These are phyloP conservation scores for Hypothenemus hampei DNA, from an alignment of 1,140 invertebrate genomes.

Conservation along the genomic window DNA sequence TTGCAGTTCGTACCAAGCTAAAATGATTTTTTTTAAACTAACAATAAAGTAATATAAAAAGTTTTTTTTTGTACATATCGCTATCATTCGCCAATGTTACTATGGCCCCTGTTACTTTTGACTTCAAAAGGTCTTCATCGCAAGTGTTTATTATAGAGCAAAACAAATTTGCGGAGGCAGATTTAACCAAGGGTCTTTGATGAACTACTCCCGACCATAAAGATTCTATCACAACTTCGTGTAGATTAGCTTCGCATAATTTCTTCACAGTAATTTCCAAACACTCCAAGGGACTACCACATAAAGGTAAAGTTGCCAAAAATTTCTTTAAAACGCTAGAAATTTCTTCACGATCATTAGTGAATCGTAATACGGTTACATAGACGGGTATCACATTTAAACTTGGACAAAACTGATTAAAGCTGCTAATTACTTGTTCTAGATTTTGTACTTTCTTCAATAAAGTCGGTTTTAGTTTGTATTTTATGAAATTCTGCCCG, in stretches of 20 bases:
- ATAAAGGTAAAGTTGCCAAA: constrained; percentile 51
- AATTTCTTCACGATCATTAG: constrained; percentile 47
- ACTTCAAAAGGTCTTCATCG: constrained; percentile 54
- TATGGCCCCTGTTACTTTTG: constrained; percentile 62
- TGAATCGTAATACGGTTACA: constrained; percentile 47
- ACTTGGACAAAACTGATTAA: constrained; percentile 45
- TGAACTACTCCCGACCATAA: constrained; percentile 69
- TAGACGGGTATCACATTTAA: constrained; percentile 55
- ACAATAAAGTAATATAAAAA: background rate
- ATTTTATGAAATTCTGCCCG: constrained; percentile 47
- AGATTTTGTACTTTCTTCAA: constrained; percentile 47
- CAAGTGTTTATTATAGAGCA: constrained; percentile 54
- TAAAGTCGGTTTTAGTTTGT: constrained; percentile 51
- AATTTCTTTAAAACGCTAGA: constrained; percentile 50
- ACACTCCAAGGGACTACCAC: constrained; percentile 51
- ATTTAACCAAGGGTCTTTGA: constrained; percentile 55
- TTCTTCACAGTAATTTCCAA: constrained; percentile 51
- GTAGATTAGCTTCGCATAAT: constrained; percentile 40
- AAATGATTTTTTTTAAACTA: constrained; percentile 25
- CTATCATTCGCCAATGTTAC: constrained; percentile 66
- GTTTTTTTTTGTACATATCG: constrained; percentile 67
- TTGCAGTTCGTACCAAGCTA: constrained; percentile 59
- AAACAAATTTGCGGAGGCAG: constrained; percentile 57
- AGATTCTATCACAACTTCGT: constrained; percentile 53
- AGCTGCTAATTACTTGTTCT: constrained; percentile 43